Base-by-base conservation (phyloP, 1,140 invertebrate genomes). In the Glossosoma conforme region DNA sequence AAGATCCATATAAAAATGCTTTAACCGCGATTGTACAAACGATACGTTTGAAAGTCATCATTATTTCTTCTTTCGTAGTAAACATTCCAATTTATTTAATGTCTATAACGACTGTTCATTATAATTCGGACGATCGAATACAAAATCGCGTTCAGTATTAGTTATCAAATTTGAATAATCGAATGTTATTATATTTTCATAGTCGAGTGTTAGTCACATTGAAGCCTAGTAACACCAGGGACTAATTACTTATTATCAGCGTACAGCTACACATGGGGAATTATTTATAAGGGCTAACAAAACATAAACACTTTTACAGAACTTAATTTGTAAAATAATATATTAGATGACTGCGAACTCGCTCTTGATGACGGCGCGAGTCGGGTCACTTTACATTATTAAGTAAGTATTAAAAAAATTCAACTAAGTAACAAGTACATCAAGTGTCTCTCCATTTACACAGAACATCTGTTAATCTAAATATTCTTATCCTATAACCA, bases 181-280 rank as follows among this genome's bases (percentile, higher is more conserved):
- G n/a, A n/a, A n/a, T n/a, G n/a, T n/a, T n/a, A n/a, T n/a, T n/a
- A n/a, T n/a, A n/a, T n/a, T n/a, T n/a, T n/a, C n/a, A n/a, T n/a
- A n/a, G n/a, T n/a, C n/a, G n/a, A n/a, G n/a, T n/a, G n/a, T n/a
- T n/a, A n/a, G n/a, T n/a, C n/a, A n/a, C n/a, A n/a, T n/a, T n/a
- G n/a, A n/a, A n/a, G n/a, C n/a, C n/a, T n/a, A n/a, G n/a, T n/a
- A n/a, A n/a, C n/a, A n/a, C n/a, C n/a, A n/a, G n/a, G n/a, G n/a
- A n/a, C n/a, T n/a, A 36, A 38, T 30, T 56, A 56, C 40, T 56
- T 56, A 56, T 56, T 56, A 56, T 56, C 54, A 52, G 43, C 49
- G 17, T 56, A 56, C 54, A 56, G 54, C 54, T 56, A 45, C 22
- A 24, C 32, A 11, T 49, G 46, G 46, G 46, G 46, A 41, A 32